These are phyloP conservation scores for Hipparchia semele DNA, from an alignment of 2,888 invertebrate genomes.

Conservation along the genomic window DNA sequence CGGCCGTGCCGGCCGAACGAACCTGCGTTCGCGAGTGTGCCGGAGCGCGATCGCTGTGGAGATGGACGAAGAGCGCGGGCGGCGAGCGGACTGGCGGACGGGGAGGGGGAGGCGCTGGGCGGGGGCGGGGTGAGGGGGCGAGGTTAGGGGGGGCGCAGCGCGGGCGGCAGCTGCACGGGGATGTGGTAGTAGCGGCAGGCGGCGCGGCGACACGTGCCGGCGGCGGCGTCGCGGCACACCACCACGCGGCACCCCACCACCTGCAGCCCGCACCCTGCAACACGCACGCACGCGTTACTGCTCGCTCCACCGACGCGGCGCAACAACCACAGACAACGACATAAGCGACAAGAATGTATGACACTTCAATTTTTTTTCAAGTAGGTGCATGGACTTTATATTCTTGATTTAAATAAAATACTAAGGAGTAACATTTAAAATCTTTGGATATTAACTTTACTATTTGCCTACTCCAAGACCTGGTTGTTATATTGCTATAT, in stretches of 20 bases:
- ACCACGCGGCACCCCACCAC: slow-evolving; percentile 97
- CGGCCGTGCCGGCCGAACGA: slow-evolving; percentile 55
- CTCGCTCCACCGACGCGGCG: neutral
- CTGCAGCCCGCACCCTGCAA: slow-evolving; percentile 96
- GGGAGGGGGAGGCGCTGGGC: slow-evolving; percentile 43
- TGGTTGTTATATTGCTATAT: neutral
- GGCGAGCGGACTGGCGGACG: slow-evolving; percentile 56
- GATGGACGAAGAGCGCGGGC: slow-evolving; percentile 33
- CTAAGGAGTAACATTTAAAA: neutral
- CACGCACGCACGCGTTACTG: slow-evolving; percentile 29
- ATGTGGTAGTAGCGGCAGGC: slow-evolving; percentile 99
- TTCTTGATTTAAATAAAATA: neutral
- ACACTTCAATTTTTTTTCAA: slow-evolving; percentile 6
- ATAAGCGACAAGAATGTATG: slow-evolving; percentile 21
- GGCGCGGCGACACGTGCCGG: slow-evolving; percentile 96
- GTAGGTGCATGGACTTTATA: neutral
- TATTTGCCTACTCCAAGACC: neutral
- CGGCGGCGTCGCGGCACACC: slow-evolving; percentile 97
- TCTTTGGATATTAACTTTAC: neutral
- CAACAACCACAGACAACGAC: neutral
- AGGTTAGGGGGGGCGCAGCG: slow-evolving; percentile 81
- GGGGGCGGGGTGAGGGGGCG: slow-evolving; percentile 46
- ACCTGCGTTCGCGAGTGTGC: slow-evolving; percentile 68
- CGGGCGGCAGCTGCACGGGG: slow-evolving; percentile 94
- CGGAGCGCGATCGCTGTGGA: slow-evolving; percentile 68